Conservation (phyloP, 2,797 vertebrate species). For the Silurus aristotelis region DNA sequence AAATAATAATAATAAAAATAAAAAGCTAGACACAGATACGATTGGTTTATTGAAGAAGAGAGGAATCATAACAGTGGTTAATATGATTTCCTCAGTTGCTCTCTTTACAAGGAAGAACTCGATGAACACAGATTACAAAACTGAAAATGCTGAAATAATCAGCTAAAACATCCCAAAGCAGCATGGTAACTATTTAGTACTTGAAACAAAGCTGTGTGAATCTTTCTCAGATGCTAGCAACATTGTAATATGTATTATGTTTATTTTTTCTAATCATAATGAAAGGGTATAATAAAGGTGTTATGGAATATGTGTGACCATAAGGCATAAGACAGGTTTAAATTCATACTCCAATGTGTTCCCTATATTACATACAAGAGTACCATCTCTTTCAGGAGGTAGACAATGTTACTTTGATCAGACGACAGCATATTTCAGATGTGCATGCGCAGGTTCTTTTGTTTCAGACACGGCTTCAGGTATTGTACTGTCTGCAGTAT, state of each 20-base stretch:
- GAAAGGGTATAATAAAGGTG: slow-evolving; percentile 44
- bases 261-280: background rate
- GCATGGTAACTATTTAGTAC: slow-evolving; percentile 30
- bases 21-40: slow-evolving; percentile 10
- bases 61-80: slow-evolving; percentile 35
- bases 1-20: background rate
- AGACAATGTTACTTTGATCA: slow-evolving; percentile 70
- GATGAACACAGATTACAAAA: slow-evolving; percentile 42
- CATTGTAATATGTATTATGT: background rate
- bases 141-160: slow-evolving; percentile 31
- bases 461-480: slow-evolving; percentile 20
- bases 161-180: slow-evolving; percentile 39
- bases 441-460: slow-evolving; percentile 24
- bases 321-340: slow-evolving; percentile 77
- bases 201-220: slow-evolving; percentile 44
- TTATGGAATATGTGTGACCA: slow-evolving; percentile 52
- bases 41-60: slow-evolving; percentile 50
- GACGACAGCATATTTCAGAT: slow-evolving; percentile 54
- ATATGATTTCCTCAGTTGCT: slow-evolving; percentile 24
- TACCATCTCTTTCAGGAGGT: slow-evolving; percentile 70
- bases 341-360: slow-evolving; percentile 64
- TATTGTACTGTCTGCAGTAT: slow-evolving; percentile 47
- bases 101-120: slow-evolving; percentile 29
- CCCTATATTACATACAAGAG: slow-evolving; percentile 42
- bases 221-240: slow-evolving; percentile 18